Base-by-base conservation (phyloP, 2,113 vertebrate genomes). In the Orthonyx spaldingii region DNA sequence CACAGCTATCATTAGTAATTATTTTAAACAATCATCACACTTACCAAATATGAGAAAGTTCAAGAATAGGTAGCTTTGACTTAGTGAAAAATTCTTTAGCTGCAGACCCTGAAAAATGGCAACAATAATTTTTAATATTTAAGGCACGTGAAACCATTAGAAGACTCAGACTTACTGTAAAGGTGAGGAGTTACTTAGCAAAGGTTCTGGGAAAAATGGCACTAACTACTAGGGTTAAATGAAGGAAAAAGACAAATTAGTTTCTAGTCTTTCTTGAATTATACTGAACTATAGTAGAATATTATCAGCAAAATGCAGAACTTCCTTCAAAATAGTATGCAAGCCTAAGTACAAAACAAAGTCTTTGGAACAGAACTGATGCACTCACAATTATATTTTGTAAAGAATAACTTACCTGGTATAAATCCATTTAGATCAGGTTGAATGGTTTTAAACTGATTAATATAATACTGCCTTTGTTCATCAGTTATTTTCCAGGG, bases 71-170 rank as follows among this genome's bases (percentile, higher is more conserved):
- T 96, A 99, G 98, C 94, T 99, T 99, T 91, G 99, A 99, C 97
- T 99, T 99, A 94, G 99, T 99, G 98, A 99, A 99, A 98, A 99
- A 99, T 96, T 99, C 99, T 98, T 99, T 99, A 95, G 99, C 99
- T 91, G 99, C 98, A 97, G 99, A 99, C 94, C 99, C 99, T 99
- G 97, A 95, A 98, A 98, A 97, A 97, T 97, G 89, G 97, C 97
- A 98, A 97, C 18, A 98, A 55, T 33, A 2, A 63, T 85, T 69
- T 95, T 98, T 94, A 98, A 80, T 92, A 90, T 87, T 93, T 77
- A 92, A 84, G 92, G 32, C 79, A 91, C 90, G 7, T 66, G 66
- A 93, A 32, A 91, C 60, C 28, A 71, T 37, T 65, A 91, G 24
- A 92, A 85, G 66, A 91, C 20, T 63, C 28, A 89, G 75, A 90